phyloP scores from a whole-genome alignment of 2,113 vertebrate species.

The Gymnarchus niloticus region DNA sequence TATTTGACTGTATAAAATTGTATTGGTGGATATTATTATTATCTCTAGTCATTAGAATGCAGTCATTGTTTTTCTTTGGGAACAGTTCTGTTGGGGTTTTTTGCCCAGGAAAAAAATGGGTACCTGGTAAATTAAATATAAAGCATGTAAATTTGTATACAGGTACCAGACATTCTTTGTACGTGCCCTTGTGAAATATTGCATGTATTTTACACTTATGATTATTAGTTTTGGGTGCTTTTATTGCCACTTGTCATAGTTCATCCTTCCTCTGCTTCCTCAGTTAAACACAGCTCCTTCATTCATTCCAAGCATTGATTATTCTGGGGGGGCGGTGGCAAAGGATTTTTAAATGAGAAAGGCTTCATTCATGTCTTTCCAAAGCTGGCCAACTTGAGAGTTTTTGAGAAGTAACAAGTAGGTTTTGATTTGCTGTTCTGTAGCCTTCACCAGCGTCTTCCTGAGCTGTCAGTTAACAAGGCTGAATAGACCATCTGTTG shows the following conservation, averaged over 20 bases:
- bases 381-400: not conserved
- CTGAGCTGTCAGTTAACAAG: not conserved
- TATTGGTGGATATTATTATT: not conserved
- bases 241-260: not conserved
- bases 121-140: not conserved
- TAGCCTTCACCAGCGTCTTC: slow-evolving; percentile 13
- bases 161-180: not conserved
- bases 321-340: not conserved
- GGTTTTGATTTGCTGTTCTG: slow-evolving; percentile 11
- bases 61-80: not conserved
- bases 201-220: not conserved
- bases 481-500: slow-evolving; percentile 16
- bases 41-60: not conserved
- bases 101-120: not conserved
- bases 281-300: not conserved
- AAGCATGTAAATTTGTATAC: not conserved
- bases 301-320: not conserved
- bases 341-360: slow-evolving; percentile 8
- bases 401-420: slow-evolving; percentile 9
- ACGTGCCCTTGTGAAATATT: not conserved
- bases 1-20: not conserved
- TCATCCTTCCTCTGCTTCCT: not conserved
- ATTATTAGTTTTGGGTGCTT: not conserved
- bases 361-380: slow-evolving; percentile 18
- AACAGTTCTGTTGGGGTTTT: not conserved